Percentiles rank a stretch among this genome's conserved stretches.
phyloP scores from a whole-genome alignment of 2,888 invertebrate species.

The Nesidiocoris tenuis region DNA sequence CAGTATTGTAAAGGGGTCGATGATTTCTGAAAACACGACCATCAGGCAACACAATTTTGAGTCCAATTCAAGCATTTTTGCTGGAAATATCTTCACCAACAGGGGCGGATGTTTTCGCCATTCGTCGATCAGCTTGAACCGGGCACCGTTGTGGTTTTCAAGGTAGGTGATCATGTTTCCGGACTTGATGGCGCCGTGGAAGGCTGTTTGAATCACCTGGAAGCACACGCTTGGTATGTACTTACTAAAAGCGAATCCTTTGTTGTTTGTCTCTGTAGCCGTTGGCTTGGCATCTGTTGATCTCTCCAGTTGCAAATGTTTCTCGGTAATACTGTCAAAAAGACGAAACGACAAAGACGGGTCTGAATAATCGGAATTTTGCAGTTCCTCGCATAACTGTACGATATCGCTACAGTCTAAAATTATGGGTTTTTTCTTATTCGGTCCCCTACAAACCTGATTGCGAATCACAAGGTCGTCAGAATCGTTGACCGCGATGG shows the following conservation, averaged over 20 bases:
- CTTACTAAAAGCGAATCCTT: slow-evolving; percentile 51
- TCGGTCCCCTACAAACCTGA: neutral
- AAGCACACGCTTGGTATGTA: slow-evolving; percentile 50
- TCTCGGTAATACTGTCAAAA: slow-evolving; percentile 42
- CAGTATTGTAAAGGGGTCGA: slow-evolving; percentile 51
- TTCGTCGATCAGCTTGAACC: slow-evolving; percentile 20
- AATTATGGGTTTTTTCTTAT: slow-evolving; percentile 38
- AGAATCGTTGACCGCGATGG: slow-evolving; percentile 12
- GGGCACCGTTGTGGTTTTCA: slow-evolving; percentile 38
- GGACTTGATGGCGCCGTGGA: slow-evolving; percentile 49
- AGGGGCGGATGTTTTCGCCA: slow-evolving; percentile 47
- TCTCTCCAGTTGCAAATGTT: slow-evolving; percentile 28
- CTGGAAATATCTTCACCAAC: slow-evolving; percentile 46
- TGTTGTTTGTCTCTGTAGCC: neutral
- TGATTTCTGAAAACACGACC: slow-evolving; percentile 53
- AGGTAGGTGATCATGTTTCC: slow-evolving; percentile 48
- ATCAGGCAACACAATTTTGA: slow-evolving; percentile 54
- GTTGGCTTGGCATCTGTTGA: neutral
- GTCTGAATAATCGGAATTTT: slow-evolving; percentile 38
- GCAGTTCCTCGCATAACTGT: slow-evolving; percentile 43
- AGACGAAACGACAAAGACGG: slow-evolving; percentile 22
- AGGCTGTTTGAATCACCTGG: slow-evolving; percentile 48
- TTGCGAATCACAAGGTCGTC: slow-evolving; percentile 24
- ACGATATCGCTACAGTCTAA: slow-evolving; percentile 45
- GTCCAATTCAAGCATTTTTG: slow-evolving; percentile 52